These are phyloP conservation scores for Sigmodon hispidus DNA, from an alignment of 2,113 vertebrate species.

Conservation along the genomic window DNA sequence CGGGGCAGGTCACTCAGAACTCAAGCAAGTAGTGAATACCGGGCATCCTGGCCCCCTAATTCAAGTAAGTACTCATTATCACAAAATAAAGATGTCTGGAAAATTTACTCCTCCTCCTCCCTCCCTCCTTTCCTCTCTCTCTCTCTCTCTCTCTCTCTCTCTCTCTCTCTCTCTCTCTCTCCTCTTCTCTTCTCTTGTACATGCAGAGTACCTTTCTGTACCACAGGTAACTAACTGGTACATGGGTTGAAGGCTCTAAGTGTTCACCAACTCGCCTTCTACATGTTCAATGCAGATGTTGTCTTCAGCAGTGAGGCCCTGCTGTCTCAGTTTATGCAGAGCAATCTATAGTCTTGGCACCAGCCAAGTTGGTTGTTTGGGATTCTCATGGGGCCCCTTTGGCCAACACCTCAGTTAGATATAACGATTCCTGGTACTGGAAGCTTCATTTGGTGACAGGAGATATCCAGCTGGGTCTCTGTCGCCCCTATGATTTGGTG, in stretches of 20 bases:
- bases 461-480: not conserved
- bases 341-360: not conserved
- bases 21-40: constrained; percentile 86
- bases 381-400: not conserved
- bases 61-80: constrained; percentile 88
- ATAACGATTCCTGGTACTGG: not conserved
- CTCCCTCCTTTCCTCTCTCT: not conserved
- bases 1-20: constrained; percentile 90
- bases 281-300: rapidly evolving
- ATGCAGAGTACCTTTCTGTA: not conserved
- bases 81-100: not conserved
- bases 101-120: not conserved
- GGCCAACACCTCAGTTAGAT: not conserved
- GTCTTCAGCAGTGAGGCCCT: not conserved
- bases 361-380: not conserved
- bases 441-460: not conserved
- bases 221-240: not conserved
- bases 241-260: not conserved
- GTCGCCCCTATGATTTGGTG: not conserved
- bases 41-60: constrained; percentile 91
- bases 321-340: not conserved
- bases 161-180: too few relatives aligned
- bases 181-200: not conserved
- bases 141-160: too few relatives aligned
- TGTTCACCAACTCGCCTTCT: not conserved